Evolutionary conservation across 1,140 invertebrate genomes (phyloP).

Genomic region (Aphaenogaster ashmeadi): DNA sequence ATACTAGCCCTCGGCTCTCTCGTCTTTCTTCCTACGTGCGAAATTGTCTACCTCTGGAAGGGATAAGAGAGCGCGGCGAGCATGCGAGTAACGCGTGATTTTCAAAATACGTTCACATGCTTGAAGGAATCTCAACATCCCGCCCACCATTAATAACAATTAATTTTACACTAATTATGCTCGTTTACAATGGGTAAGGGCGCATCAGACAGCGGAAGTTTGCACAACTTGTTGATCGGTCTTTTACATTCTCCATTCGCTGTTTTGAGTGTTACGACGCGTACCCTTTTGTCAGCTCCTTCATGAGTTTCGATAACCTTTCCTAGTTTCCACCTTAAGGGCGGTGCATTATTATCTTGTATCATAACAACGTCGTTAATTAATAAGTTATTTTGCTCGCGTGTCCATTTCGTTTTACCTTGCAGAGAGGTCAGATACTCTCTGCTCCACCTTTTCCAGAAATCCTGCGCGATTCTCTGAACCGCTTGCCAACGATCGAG

Average conservation of each 20-base stretch:
- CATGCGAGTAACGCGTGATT: no score
- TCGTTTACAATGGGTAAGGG: no score
- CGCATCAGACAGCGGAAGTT: background rate
- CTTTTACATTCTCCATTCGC: no score
- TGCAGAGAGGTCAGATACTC: background rate
- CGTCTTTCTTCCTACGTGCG: no score
- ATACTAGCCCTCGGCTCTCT: no score
- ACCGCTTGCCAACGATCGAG: background rate
- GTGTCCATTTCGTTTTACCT: background rate
- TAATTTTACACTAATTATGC: no score
- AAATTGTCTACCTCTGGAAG: no score
- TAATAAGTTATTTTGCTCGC: background rate
- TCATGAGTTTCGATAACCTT: background rate
- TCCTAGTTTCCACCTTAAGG: background rate
- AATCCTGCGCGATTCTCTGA: background rate
- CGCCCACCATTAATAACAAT: no score
- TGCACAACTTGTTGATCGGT: constrained; percentile 1
- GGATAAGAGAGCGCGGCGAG: no score
- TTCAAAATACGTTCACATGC: no score
- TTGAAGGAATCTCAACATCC: no score
- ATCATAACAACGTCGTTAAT: background rate
- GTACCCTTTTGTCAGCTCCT: background rate
- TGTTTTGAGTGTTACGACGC: background rate
- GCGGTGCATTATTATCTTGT: background rate
- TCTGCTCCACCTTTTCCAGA: background rate